Percentiles rank a stretch among this genome's conserved stretches.
phyloP scores from a whole-genome alignment of 1,140 invertebrate species.

The Drosophila mauritiana region DNA sequence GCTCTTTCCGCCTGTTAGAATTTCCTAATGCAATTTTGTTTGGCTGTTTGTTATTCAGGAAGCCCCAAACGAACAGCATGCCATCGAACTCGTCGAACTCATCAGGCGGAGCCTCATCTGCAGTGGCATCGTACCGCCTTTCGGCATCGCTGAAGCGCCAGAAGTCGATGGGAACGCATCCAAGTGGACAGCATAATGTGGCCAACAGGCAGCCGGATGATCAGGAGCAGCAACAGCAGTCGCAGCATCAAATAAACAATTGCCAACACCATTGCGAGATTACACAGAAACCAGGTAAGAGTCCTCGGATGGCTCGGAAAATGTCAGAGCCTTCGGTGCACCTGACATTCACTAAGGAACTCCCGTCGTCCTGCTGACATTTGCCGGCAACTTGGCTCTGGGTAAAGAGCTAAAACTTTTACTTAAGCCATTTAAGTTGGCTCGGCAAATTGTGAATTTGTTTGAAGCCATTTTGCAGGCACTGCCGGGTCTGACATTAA shows the following conservation, averaged over 20 bases:
- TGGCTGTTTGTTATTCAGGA: constrained; percentile 30
- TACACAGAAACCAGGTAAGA: constrained; percentile 71
- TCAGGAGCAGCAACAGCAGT: constrained; percentile 40
- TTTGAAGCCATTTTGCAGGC: constrained; percentile 45
- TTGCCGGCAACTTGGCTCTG: constrained; percentile 6
- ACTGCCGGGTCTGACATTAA: constrained; percentile 19
- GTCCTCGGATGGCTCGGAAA: constrained; percentile 24
- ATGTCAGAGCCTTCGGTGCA: constrained; percentile 3
- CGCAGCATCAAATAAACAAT: constrained; percentile 50
- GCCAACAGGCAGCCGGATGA: constrained; percentile 42
- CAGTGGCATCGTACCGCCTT: constrained; percentile 54
- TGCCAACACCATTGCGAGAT: constrained; percentile 67
- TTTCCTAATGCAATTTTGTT: not conserved
- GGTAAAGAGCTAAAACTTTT: constrained; percentile 1
- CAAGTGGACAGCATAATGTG: constrained; percentile 68
- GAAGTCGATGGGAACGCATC: constrained; percentile 69
- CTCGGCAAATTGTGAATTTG: constrained; percentile 13
- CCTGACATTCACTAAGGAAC: not conserved
- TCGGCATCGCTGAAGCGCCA: constrained; percentile 68
- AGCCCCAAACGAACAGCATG: constrained; percentile 71
- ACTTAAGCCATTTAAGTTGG: constrained; percentile 39
- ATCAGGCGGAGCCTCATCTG: constrained; percentile 12
- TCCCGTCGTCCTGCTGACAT: constrained; percentile 7
- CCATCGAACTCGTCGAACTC: constrained; percentile 62
- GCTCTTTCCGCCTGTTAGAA: not conserved